These are phyloP conservation scores for Drosophila rellima DNA, from an alignment of 2,888 invertebrate species.

Conservation along the genomic window DNA sequence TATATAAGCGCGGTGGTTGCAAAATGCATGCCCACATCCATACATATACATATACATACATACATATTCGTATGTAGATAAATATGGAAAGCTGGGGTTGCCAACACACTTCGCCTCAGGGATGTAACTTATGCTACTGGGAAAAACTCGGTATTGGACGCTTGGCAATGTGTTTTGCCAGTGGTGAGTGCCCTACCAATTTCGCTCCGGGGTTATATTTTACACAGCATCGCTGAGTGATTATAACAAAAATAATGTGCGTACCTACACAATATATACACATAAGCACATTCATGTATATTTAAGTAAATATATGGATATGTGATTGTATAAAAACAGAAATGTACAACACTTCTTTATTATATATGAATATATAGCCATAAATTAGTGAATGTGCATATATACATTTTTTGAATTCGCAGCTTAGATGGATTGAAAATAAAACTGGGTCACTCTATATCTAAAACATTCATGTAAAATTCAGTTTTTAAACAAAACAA, in stretches of 20 bases:
- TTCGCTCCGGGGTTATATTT: slow-evolving; percentile 63
- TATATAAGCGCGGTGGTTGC: slow-evolving; percentile 56
- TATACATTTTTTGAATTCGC: not conserved
- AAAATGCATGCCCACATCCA: slow-evolving; percentile 26
- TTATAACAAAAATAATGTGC: slow-evolving; percentile 48
- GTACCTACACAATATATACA: slow-evolving; percentile 13
- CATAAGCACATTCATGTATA: not conserved
- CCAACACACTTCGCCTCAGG: slow-evolving; percentile 77
- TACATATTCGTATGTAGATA: slow-evolving; percentile 29
- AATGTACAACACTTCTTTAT: not conserved
- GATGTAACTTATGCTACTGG: slow-evolving; percentile 84
- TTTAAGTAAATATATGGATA: not conserved
- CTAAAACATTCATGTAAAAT: not conserved
- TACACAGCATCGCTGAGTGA: slow-evolving; percentile 57
- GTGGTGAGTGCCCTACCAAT: slow-evolving; percentile 68
- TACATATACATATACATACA: slow-evolving; percentile 9
- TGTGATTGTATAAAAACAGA: not conserved
- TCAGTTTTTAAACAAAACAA: not conserved
- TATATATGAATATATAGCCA: not conserved
- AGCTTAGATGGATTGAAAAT: slow-evolving; percentile 5
- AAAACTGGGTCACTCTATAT: slow-evolving; percentile 16
- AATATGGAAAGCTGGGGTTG: slow-evolving; percentile 67
- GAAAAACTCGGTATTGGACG: slow-evolving; percentile 83
- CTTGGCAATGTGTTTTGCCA: slow-evolving; percentile 58
- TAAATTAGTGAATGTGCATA: not conserved